Evolutionary conservation across 2,113 vertebrate species (phyloP).

Genomic region (Takifugu flavidus): DNA sequence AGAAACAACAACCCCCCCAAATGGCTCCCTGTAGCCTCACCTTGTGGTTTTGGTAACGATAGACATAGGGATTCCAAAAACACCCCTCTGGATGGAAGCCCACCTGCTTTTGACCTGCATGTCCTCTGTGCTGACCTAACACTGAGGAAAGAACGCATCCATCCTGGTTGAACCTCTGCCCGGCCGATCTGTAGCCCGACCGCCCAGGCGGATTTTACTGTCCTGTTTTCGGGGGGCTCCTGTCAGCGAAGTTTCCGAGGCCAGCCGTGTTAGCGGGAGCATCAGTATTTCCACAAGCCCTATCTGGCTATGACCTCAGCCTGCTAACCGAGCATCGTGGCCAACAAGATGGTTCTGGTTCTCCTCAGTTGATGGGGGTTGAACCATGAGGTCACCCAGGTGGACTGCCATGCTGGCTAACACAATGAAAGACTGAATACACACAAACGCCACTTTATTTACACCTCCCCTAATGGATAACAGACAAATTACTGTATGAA

Average conservation of each 20-base stretch:
- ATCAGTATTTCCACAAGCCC: slow-evolving; percentile 74
- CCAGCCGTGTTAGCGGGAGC: slow-evolving; percentile 58
- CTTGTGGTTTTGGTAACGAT: slow-evolving; percentile 25
- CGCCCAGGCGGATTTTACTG: slow-evolving; percentile 61
- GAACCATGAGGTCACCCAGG: slow-evolving; percentile 70
- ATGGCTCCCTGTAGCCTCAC: slow-evolving; percentile 28
- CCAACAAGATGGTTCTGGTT: slow-evolving; percentile 66
- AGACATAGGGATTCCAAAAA: slow-evolving; percentile 24
- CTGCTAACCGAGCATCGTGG: slow-evolving; percentile 38
- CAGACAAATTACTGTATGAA: too few species aligned
- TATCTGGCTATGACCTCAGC: slow-evolving; percentile 77
- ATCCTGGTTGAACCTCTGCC: slow-evolving; percentile 36
- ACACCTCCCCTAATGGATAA: too few species aligned
- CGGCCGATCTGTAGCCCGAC: slow-evolving; percentile 44
- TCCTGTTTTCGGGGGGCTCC: slow-evolving; percentile 62
- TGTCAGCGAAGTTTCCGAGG: slow-evolving; percentile 50
- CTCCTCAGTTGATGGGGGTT: slow-evolving; percentile 47
- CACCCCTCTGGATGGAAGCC: slow-evolving; percentile 15
- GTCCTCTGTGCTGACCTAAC: slow-evolving; percentile 22
- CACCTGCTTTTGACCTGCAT: slow-evolving; percentile 25
- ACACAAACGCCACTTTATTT: not conserved
- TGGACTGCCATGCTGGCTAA: slow-evolving; percentile 48
- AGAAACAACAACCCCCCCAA: slow-evolving; percentile 36
- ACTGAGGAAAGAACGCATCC: slow-evolving; percentile 26
- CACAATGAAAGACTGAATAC: not conserved